Evolutionary conservation across 2,888 invertebrate species (phyloP), one percentile per base, ranked within the genome.

Genomic region (Troides helena): DNA sequence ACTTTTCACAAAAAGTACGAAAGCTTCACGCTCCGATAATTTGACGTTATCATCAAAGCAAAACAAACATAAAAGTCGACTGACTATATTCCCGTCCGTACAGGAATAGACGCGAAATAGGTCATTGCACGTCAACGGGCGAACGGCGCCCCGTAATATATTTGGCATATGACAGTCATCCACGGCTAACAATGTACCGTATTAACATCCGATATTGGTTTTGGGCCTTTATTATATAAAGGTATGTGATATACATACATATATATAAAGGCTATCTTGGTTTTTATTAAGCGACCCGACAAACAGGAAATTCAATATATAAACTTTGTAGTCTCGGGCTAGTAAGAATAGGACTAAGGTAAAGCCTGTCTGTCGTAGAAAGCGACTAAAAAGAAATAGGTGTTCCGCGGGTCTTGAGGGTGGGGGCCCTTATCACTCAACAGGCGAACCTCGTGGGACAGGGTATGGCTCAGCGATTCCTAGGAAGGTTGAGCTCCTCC

Each of bases 51-150:
- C 69, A 69, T 69, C 66, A 70, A 66, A 66, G 68, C 68, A 64
- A 68, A 72, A 66, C 57, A 68, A 70, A 69, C 68, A 61, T 69
- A 68, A 58, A 63, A 70, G 65, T 30, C 67, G 36, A 53, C 53
- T 60, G 67, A 66, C 62, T 50, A 71, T 68, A 68, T 73, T 68
- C 65, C 70, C 53, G 68, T 64, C 66, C 68, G 62, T 60, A 61
- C 74, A 69, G 69, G 73, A 75, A 76, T 76, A 76, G 74, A 75
- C 70, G 68, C 65, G 66, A 76, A 74, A 72, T 76, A 72, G 75
- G 75, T 76, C 75, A 74, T 69, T 66, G 73, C 62, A 65, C 72
- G 73, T 65, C 68, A 63, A 59, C 65, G 71, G 67, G 63, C 62
- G 65, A 70, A 56, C 62, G 63, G 66, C 70, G 70, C 70, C 59